A percentile compares a stretch with the other conserved stretches of the same genome.
These are phyloP conservation scores for Chaetophractus vellerosus DNA, from an alignment of 2,797 vertebrate genomes.

Conservation along the genomic window DNA sequence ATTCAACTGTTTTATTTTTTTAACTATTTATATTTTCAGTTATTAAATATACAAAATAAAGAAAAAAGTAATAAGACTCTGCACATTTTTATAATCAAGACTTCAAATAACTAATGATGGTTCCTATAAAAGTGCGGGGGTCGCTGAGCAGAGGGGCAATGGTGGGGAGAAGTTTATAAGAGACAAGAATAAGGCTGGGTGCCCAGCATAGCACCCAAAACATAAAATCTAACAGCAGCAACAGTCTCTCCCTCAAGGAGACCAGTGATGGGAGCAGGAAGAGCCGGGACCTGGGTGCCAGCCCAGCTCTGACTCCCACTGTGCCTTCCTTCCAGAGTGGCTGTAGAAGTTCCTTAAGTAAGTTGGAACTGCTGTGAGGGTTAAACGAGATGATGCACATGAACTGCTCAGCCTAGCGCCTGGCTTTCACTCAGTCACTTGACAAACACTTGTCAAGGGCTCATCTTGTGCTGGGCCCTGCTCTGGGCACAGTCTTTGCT, in stretches of 20 bases:
- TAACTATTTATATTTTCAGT: too few species aligned
- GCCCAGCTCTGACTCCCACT: neutral
- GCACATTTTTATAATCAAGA: neutral
- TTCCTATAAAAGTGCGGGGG: neutral
- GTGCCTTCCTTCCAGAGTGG: neutral
- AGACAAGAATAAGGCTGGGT: neutral
- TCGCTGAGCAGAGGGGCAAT: neutral
- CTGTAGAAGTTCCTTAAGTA: neutral
- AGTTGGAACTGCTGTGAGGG: neutral
- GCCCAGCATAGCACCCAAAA: neutral
- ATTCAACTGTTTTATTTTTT: too few species aligned
- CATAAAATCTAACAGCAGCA: too few species aligned
- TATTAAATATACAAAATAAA: too few species aligned
- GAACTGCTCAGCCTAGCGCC: rapidly evolving
- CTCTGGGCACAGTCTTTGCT: neutral
- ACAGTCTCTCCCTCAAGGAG: neutral
- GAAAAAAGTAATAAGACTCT: neutral
- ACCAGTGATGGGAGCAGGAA: neutral
- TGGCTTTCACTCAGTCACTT: neutral
- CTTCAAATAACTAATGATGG: neutral
- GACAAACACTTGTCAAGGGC: neutral
- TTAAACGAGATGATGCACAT: neutral
- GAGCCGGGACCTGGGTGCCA: neutral
- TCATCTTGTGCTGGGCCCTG: neutral
- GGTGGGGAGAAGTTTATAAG: neutral